phyloP scores from a whole-genome alignment of 2,888 invertebrate species.

The Melanostoma scalare region DNA sequence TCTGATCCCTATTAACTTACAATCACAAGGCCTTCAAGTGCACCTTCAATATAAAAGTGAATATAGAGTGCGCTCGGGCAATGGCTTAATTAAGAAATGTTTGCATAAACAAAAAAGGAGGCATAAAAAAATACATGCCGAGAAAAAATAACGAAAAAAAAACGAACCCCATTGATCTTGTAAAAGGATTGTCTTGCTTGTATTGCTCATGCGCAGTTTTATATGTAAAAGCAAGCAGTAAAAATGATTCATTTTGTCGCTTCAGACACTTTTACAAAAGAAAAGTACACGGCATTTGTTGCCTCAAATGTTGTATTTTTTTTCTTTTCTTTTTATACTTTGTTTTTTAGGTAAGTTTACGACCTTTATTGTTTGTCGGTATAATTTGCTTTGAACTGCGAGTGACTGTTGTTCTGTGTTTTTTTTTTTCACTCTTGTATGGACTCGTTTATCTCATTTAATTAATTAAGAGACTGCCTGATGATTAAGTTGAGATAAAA shows the following conservation, averaged over 20 bases:
- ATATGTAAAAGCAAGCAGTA: constrained; percentile 37
- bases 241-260: constrained; percentile 71
- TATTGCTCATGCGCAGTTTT: constrained; percentile 25
- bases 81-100: constrained; percentile 69
- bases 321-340: constrained; percentile 4
- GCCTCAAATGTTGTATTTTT: constrained; percentile 12
- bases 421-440: constrained; percentile 56
- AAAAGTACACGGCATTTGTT: constrained; percentile 47
- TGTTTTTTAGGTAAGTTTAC: constrained; percentile 46
- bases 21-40: constrained; percentile 50
- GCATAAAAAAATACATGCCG: background rate
- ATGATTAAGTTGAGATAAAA: constrained; percentile 67
- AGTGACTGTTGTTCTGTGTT: constrained; percentile 42
- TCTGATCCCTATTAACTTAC: constrained; percentile 39
- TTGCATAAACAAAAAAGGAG: constrained; percentile 39
- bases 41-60: constrained; percentile 7
- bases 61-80: constrained; percentile 7
- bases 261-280: constrained; percentile 56
- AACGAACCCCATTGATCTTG: constrained; percentile 25
- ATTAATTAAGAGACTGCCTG: constrained; percentile 72
- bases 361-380: constrained; percentile 58
- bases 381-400: constrained; percentile 65
- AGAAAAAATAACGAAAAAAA: constrained; percentile 9
- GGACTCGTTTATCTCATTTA: constrained; percentile 69
- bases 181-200: constrained; percentile 58